These are phyloP conservation scores for Drosophila carrolli DNA, from an alignment of 1,140 invertebrate genomes.

Conservation along the genomic window DNA sequence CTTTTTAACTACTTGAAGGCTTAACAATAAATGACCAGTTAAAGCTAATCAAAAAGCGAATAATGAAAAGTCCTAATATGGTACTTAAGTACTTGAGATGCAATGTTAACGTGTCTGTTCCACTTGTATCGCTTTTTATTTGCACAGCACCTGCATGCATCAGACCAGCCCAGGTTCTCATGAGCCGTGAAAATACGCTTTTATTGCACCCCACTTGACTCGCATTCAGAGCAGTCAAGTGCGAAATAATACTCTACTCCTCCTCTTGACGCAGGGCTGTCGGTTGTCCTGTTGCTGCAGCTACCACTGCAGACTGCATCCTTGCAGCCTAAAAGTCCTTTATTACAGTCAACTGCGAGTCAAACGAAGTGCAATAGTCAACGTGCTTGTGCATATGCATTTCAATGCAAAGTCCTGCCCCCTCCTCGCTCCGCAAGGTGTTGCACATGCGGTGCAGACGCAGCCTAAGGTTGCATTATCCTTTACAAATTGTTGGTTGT, in stretches of 20 bases:
- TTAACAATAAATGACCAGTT: constrained; percentile 9
- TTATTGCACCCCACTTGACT: constrained; percentile 60
- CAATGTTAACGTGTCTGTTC: constrained; percentile 23
- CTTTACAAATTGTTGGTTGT: constrained; percentile 61
- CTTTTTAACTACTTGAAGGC: constrained; percentile 28
- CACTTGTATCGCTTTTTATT: constrained; percentile 10
- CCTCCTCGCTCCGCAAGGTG: neutral
- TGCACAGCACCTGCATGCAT: constrained; percentile 40
- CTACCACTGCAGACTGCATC: constrained; percentile 20
- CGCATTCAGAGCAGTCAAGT: constrained; percentile 64
- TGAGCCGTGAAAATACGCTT: constrained; percentile 23
- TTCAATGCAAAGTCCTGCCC: constrained; percentile 32
- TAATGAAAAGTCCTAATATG: neutral
- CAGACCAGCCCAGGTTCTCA: constrained; percentile 10
- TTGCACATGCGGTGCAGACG: constrained; percentile 69
- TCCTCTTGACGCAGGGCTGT: neutral
- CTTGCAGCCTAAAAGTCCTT: constrained; percentile 74
- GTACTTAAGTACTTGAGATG: constrained; percentile 23
- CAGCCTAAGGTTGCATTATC: constrained; percentile 63
- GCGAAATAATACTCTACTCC: constrained; percentile 60
- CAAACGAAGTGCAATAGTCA: constrained; percentile 74
- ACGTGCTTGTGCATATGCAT: constrained; percentile 75
- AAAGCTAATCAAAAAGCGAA: constrained; percentile 20
- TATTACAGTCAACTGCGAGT: constrained; percentile 83
- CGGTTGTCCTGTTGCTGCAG: constrained; percentile 23